These are phyloP conservation scores for Pediacus dermestoides DNA, from an alignment of 2,888 invertebrate species.

Conservation along the genomic window DNA sequence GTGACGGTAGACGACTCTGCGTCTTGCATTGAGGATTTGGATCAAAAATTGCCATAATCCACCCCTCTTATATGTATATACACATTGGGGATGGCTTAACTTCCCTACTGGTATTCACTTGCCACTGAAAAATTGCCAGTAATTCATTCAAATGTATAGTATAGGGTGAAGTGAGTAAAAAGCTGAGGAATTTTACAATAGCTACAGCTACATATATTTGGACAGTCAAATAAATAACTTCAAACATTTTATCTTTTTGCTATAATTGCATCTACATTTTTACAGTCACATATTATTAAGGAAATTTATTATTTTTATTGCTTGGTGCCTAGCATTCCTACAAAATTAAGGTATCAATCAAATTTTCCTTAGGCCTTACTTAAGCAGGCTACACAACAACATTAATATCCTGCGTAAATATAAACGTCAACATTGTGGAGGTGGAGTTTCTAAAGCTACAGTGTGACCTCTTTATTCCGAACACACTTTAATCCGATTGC, in stretches of 20 bases:
- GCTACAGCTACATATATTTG: conserved; percentile 28
- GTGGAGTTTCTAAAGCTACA: too few relatives aligned
- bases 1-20: neutral
- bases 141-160: conserved; percentile 35
- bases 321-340: too few relatives aligned
- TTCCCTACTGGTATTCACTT: conserved; percentile 23
- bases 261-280: too few relatives aligned
- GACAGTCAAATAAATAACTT: conserved; percentile 31
- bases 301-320: too few relatives aligned
- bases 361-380: too few relatives aligned
- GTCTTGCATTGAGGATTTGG: conserved; percentile 5
- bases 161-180: conserved; percentile 26
- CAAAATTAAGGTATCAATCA: too few relatives aligned
- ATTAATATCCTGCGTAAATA: too few relatives aligned
- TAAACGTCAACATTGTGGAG: too few relatives aligned
- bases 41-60: conserved; percentile 7
- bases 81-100: conserved; percentile 14
- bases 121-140: conserved; percentile 34
- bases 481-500: too few relatives aligned
- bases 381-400: too few relatives aligned
- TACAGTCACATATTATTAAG: too few relatives aligned
- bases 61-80: conserved; percentile 6
- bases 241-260: conserved; percentile 10
- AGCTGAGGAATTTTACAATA: conserved; percentile 19
- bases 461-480: too few relatives aligned